These are phyloP conservation scores for Eristalis pertinax DNA, from an alignment of 2,888 invertebrate species.

Conservation along the genomic window DNA sequence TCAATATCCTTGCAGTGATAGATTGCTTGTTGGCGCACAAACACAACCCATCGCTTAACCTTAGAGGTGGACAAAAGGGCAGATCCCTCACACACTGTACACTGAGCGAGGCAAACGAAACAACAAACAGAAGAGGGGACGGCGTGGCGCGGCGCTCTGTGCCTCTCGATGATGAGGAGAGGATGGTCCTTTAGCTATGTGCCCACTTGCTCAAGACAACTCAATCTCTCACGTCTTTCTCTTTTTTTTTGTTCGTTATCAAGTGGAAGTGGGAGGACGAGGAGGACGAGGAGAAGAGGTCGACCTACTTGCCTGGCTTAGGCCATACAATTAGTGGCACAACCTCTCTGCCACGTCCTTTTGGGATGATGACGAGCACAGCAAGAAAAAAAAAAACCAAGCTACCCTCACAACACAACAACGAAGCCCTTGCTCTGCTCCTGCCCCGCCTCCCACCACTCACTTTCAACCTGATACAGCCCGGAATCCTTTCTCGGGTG, in stretches of 20 bases:
- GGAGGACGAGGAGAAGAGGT: not conserved
- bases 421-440: not conserved
- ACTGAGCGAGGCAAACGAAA: not conserved
- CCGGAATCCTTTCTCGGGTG: not conserved
- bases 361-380: not conserved
- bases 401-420: not conserved
- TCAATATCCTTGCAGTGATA: slow-evolving; percentile 41
- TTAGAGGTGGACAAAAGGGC: not conserved
- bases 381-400: too few species aligned
- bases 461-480: not conserved
- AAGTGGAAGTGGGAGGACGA: not conserved
- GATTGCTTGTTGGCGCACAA: slow-evolving; percentile 34
- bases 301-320: not conserved
- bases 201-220: slow-evolving; percentile 37
- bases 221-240: slow-evolving; percentile 6
- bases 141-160: too few species aligned
- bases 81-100: not conserved
- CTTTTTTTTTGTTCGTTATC: not conserved
- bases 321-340: not conserved
- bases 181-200: slow-evolving; percentile 47
- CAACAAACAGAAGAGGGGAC: not conserved
- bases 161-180: not conserved
- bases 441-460: too few species aligned
- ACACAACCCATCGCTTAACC: not conserved
- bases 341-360: not conserved